A percentile compares a stretch with the other conserved stretches of the same genome.
These are phyloP conservation scores for Melanaphis sacchari DNA, from an alignment of 1,140 invertebrate genomes.

Conservation along the genomic window DNA sequence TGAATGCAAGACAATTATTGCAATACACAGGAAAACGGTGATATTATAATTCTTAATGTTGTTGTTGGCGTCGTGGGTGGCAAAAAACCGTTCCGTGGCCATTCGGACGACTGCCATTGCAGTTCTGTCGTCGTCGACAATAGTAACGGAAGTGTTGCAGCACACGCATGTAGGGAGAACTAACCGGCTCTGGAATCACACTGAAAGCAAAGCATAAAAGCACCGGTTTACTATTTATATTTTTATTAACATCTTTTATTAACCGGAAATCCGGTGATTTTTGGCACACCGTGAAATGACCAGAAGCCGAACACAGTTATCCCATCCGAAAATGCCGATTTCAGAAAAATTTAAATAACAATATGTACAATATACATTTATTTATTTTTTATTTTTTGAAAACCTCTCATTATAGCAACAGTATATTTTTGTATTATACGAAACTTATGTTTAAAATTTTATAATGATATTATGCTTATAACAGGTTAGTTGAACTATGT, in stretches of 20 bases:
- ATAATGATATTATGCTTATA: no score
- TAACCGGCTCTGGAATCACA: conserved; percentile 52
- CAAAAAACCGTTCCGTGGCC: not conserved
- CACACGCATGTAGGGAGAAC: conserved; percentile 56
- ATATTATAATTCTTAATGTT: not conserved
- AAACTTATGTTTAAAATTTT: no score
- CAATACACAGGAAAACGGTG: not conserved
- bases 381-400: no score
- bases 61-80: not conserved
- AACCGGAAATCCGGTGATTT: not conserved
- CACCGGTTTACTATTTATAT: not conserved
- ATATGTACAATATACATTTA: not conserved
- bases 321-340: not conserved
- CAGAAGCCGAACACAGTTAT: not conserved
- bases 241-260: not conserved
- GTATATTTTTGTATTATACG: no score
- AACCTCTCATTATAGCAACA: no score
- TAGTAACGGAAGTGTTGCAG: conserved; percentile 52
- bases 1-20: not conserved
- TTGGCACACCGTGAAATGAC: not conserved
- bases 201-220: conserved; percentile 36
- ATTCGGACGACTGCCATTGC: conserved; percentile 18
- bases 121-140: conserved; percentile 50
- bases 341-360: not conserved
- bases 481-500: no score